Evolutionary conservation across 2,113 vertebrate genomes (phyloP).

Genomic region (Corythaeola cristata): DNA sequence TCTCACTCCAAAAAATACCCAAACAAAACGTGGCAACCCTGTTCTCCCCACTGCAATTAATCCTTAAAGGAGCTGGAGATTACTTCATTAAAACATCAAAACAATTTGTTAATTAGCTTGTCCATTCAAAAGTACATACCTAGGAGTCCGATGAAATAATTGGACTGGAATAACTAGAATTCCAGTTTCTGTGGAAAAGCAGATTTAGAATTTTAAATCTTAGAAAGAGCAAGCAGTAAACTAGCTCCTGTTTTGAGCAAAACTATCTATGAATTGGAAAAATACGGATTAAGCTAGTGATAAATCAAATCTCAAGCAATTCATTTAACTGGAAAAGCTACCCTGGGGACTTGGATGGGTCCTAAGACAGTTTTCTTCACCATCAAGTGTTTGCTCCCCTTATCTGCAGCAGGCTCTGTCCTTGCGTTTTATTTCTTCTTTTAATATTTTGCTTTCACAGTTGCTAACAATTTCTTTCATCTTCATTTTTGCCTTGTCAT

Average conservation of each 20-base stretch:
- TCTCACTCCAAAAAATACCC: not conserved
- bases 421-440: not conserved
- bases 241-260: not conserved
- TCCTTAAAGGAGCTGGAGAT: not conserved
- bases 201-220: not conserved
- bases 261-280: not conserved
- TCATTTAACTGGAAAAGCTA: not conserved
- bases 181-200: not conserved
- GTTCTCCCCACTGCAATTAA: not conserved
- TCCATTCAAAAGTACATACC: not conserved
- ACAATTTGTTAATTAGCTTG: not conserved
- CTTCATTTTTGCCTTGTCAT: not conserved
- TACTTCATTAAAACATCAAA: not conserved
- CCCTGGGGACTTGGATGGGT: not conserved
- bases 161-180: not conserved
- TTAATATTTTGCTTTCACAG: not conserved
- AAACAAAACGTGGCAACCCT: not conserved
- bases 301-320: not conserved
- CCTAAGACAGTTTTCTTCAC: not conserved
- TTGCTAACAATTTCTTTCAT: not conserved
- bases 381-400: not conserved
- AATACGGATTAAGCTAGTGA: not conserved
- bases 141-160: not conserved
- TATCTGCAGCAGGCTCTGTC: not conserved
- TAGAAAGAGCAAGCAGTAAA: not conserved